A percentile compares a stretch with the other conserved stretches of the same genome.
Conservation (phyloP, 2,888 invertebrate species). For the Torymus aiolomorphi region DNA sequence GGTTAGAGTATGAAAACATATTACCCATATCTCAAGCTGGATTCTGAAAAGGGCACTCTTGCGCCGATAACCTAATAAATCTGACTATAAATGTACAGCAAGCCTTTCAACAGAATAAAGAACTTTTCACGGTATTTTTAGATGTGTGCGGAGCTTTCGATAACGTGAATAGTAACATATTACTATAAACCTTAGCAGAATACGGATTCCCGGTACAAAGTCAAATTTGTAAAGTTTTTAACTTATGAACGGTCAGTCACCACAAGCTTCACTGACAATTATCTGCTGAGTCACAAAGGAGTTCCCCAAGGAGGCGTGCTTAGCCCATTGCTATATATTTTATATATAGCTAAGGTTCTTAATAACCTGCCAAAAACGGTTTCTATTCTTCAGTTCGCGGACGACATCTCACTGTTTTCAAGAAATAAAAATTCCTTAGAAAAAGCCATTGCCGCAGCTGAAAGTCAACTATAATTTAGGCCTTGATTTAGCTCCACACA, state of each 20-base stretch:
- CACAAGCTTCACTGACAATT: neutral
- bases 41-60: conserved; percentile 16
- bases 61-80: conserved; percentile 1
- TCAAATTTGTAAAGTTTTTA: conserved; percentile 20
- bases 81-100: neutral
- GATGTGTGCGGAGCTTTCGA: too few species aligned
- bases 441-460: neutral
- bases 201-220: neutral
- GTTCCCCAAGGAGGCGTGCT: neutral
- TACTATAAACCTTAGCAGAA: conserved; percentile 6
- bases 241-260: conserved; percentile 1
- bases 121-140: neutral
- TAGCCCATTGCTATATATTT: neutral
- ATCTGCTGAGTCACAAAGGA: neutral
- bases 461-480: neutral
- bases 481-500: conserved; percentile 1
- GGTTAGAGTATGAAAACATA: conserved; percentile 16
- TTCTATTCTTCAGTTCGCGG: neutral
- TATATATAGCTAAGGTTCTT: neutral
- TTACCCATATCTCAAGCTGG: conserved; percentile 1
- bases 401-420: neutral
- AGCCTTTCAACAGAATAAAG: neutral
- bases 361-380: neutral
- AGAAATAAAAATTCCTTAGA: conserved; percentile 11
- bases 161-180: conserved; percentile 7